A percentile compares a stretch with the other conserved stretches of the same genome.
These are phyloP conservation scores for Lepus townsendii DNA, from an alignment of 2,797 vertebrate genomes.

Conservation along the genomic window DNA sequence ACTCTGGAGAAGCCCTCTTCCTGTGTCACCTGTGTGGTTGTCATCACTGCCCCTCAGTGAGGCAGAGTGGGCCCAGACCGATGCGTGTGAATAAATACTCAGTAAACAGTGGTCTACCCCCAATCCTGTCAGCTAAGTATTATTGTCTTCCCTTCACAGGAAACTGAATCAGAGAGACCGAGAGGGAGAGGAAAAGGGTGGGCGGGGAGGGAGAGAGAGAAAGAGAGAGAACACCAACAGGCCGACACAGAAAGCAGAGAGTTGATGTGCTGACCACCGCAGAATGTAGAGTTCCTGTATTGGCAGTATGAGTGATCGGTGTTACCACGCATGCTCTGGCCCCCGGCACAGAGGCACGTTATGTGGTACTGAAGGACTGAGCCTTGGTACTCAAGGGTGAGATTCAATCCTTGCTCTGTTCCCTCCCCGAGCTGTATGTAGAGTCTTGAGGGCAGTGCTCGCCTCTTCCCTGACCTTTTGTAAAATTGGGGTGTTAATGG, in stretches of 20 bases:
- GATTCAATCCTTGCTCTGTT: not conserved
- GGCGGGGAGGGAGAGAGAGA: not conserved
- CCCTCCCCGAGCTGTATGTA: not conserved
- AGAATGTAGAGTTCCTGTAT: not conserved
- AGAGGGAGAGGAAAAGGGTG: not conserved
- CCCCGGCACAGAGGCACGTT: not conserved
- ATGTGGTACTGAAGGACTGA: not conserved
- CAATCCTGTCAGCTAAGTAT: not conserved
- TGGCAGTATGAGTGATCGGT: rapidly evolving
- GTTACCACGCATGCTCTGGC: not conserved
- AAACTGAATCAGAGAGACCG: not conserved
- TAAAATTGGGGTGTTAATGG: not conserved
- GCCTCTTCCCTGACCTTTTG: not conserved
- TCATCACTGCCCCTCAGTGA: too few species aligned
- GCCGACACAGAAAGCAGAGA: not conserved
- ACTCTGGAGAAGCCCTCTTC: not conserved
- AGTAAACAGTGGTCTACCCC: not conserved
- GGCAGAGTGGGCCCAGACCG: not conserved
- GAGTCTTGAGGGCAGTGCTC: not conserved
- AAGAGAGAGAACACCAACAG: not conserved
- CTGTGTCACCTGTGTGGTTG: not conserved
- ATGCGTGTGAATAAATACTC: not conserved
- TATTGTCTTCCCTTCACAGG: not conserved
- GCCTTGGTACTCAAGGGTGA: not conserved
- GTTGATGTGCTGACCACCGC: not conserved